Percentiles rank a stretch among this genome's conserved stretches.
Evolutionary conservation across 2,888 invertebrate species (phyloP).

Genomic region (Spilosoma lubricipeda): DNA sequence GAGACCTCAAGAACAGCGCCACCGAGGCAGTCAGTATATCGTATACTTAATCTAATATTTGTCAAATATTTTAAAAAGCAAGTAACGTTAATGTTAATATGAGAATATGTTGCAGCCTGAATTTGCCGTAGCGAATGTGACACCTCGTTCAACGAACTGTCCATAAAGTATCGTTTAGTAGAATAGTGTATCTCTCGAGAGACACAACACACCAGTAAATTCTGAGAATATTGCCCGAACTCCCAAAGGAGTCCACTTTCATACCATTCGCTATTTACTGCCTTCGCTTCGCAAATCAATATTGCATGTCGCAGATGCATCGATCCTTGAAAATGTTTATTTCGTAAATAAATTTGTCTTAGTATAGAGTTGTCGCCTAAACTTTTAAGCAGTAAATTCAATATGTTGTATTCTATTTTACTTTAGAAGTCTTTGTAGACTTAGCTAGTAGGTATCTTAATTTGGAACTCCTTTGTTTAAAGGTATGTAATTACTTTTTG

Average conservation of each 20-base stretch:
- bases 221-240: slow-evolving; percentile 58
- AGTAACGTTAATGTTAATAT: neutral
- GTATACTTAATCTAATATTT: neutral
- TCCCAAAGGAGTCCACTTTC: slow-evolving; percentile 74
- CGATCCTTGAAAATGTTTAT: slow-evolving; percentile 61
- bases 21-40: too few species aligned
- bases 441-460: neutral
- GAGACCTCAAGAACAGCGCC: too few species aligned
- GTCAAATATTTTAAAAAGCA: neutral
- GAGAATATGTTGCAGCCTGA: neutral
- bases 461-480: neutral
- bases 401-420: slow-evolving; percentile 3
- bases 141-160: neutral
- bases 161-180: slow-evolving; percentile 5
- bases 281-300: slow-evolving; percentile 77
- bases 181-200: slow-evolving; percentile 14
- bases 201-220: slow-evolving; percentile 36
- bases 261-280: slow-evolving; percentile 78
- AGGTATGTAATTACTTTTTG: neutral
- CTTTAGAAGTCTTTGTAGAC: neutral
- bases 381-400: slow-evolving; percentile 5
- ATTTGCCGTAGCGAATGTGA: neutral
- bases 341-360: slow-evolving; percentile 56
- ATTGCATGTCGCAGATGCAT: slow-evolving; percentile 74
- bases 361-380: slow-evolving; percentile 19